These are phyloP conservation scores for Margarornis squamiger DNA, from an alignment of 2,797 vertebrate species.

Conservation along the genomic window DNA sequence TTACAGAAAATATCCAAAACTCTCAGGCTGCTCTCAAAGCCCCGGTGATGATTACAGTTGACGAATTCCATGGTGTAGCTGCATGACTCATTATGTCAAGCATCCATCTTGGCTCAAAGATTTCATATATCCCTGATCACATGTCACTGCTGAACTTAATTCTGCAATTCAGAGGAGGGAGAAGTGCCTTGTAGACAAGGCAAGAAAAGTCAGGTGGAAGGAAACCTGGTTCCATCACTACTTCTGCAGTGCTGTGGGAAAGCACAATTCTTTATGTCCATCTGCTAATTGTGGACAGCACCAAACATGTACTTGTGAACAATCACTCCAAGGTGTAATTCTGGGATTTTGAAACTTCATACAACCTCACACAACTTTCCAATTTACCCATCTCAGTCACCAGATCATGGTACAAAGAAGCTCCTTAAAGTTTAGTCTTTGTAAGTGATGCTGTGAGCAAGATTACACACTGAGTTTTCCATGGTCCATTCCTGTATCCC, in stretches of 20 bases:
- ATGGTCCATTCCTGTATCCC: neutral
- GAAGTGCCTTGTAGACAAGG: neutral
- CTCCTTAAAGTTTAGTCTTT: neutral
- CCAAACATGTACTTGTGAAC: neutral
- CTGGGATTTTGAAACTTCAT: neutral
- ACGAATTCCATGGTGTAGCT: neutral
- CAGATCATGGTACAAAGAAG: neutral
- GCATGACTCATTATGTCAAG: neutral
- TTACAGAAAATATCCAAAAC: constrained; percentile 32
- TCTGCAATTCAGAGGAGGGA: neutral
- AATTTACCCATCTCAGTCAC: neutral
- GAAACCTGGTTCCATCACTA: neutral
- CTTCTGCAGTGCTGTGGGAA: neutral
- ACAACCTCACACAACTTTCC: neutral
- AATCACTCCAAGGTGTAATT: neutral
- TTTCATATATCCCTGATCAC: neutral
- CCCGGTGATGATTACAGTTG: neutral
- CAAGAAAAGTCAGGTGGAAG: neutral
- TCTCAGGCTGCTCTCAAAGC: neutral
- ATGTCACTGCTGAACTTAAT: neutral
- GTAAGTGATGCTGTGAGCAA: neutral
- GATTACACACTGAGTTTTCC: neutral
- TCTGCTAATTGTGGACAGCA: neutral
- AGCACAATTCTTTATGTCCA: neutral
- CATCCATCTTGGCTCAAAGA: neutral